phyloP scores from a whole-genome alignment of 2,113 vertebrate species.

The Mustelus asterias region DNA sequence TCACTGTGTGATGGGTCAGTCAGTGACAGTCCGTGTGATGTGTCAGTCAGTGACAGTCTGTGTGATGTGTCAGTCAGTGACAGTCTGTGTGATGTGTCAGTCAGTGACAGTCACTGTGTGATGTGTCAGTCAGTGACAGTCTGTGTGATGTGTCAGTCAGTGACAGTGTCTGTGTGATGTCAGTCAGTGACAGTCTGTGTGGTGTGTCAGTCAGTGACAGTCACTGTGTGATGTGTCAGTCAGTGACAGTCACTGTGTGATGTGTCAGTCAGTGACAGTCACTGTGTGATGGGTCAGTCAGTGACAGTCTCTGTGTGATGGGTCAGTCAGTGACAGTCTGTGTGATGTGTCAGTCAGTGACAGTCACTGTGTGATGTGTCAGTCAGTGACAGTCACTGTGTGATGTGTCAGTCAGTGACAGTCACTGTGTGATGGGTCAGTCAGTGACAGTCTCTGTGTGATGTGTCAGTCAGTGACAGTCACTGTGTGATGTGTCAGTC shows the following conservation, averaged over 20 bases:
- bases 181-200: too few relatives aligned
- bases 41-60: not conserved
- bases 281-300: too few relatives aligned
- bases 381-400: not conserved
- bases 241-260: too few relatives aligned
- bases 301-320: too few relatives aligned
- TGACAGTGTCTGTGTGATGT: not conserved
- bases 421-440: not conserved
- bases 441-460: not conserved
- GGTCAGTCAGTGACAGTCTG: not conserved
- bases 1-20: not conserved
- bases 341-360: too few relatives aligned
- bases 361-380: too few relatives aligned
- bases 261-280: not conserved
- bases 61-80: not conserved
- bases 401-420: too few relatives aligned
- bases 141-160: not conserved
- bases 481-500: too few relatives aligned
- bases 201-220: not conserved
- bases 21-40: too few relatives aligned
- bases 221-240: not conserved
- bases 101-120: not conserved
- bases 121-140: too few relatives aligned
- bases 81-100: not conserved
- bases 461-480: not conserved